These are phyloP conservation scores for Anas platyrhynchos DNA, from an alignment of 2,113 vertebrate genomes.

Conservation along the genomic window DNA sequence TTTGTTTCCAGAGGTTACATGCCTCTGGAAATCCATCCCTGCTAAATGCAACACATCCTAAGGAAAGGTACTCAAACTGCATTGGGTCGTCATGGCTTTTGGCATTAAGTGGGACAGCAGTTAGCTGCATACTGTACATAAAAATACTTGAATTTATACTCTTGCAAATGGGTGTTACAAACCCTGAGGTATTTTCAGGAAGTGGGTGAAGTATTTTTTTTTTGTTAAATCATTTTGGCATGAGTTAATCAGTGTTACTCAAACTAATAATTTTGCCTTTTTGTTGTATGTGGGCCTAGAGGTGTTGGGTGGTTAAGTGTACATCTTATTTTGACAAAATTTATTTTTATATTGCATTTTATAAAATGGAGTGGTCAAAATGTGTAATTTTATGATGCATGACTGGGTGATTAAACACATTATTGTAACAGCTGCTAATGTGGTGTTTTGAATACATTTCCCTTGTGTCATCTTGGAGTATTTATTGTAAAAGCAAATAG, in stretches of 20 bases:
- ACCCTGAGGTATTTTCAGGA: slow-evolving; percentile 12
- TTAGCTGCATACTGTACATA: slow-evolving; percentile 38
- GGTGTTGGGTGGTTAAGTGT: slow-evolving; percentile 57
- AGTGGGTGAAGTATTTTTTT: neutral
- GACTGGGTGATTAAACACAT: slow-evolving; percentile 67
- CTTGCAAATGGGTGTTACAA: slow-evolving; percentile 1
- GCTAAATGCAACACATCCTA: neutral
- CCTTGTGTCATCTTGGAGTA: neutral
- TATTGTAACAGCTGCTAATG: slow-evolving; percentile 25
- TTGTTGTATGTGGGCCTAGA: slow-evolving; percentile 48
- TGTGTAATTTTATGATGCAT: slow-evolving; percentile 78
- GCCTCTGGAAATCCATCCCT: neutral
- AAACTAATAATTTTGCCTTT: slow-evolving; percentile 67
- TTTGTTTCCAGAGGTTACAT: neutral
- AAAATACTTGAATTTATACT: slow-evolving; percentile 67
- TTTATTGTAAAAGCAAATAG: neutral
- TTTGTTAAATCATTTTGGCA: slow-evolving; percentile 19
- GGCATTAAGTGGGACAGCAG: neutral
- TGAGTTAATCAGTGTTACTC: slow-evolving; percentile 37
- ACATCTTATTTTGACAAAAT: slow-evolving; percentile 75
- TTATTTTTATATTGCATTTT: slow-evolving; percentile 87
- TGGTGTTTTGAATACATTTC: neutral
- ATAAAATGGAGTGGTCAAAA: slow-evolving; percentile 75
- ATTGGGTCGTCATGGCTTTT: neutral
- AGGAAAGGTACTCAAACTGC: neutral